Percentiles rank a stretch among this genome's conserved stretches.
Conservation (phyloP, 1,140 invertebrate genomes). For the Heliconius himera region DNA sequence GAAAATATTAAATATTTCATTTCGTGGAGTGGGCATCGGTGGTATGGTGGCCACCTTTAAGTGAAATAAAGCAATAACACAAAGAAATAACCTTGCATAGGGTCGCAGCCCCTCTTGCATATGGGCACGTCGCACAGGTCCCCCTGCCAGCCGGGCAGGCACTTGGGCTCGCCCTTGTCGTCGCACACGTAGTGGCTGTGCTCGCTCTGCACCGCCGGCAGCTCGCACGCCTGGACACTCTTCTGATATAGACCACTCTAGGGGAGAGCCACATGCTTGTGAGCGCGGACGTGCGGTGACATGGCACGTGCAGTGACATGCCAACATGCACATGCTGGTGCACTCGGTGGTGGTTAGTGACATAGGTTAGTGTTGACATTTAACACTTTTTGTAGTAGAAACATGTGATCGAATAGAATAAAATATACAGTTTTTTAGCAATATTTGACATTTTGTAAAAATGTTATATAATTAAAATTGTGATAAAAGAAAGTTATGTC, state of each 20-base stretch:
- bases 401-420: too few species aligned
- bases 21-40: too few species aligned
- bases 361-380: too few species aligned
- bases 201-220: constrained; percentile 91
- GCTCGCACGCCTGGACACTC: constrained; percentile 87
- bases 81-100: constrained; percentile 84
- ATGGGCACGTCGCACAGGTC: constrained; percentile 95
- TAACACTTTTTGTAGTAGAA: too few species aligned
- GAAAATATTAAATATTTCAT: too few species aligned
- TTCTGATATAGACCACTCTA: constrained; percentile 51
- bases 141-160: constrained; percentile 95
- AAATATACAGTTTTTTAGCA: too few species aligned
- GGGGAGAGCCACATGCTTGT: constrained; percentile 35
- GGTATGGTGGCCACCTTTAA: too few species aligned
- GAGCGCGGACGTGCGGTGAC: constrained; percentile 23
- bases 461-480: too few species aligned
- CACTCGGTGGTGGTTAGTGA: neutral
- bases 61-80: too few species aligned
- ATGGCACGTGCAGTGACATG: neutral
- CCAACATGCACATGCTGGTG: neutral
- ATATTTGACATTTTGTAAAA: too few species aligned
- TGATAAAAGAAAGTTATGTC: too few species aligned
- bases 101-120: constrained; percentile 94
- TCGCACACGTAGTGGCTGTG: constrained; percentile 96
- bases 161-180: constrained; percentile 95